Conservation (phyloP, 2,113 vertebrate genomes). For the Leptosomus discolor region DNA sequence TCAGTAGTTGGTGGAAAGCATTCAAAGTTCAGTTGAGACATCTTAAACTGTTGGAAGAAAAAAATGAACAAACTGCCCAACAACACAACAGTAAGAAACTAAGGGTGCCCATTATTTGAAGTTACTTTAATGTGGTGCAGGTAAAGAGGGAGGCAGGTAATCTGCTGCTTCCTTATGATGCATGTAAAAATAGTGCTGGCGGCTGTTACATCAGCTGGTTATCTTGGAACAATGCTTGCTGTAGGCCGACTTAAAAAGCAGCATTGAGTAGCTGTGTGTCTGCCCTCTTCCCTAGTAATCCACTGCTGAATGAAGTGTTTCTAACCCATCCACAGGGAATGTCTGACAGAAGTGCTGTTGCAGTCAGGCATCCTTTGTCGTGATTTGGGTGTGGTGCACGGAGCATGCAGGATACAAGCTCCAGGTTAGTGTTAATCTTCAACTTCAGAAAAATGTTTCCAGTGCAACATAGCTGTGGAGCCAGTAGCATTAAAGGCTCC, state of each 20-base stretch:
- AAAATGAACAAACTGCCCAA: background rate
- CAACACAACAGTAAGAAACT: background rate
- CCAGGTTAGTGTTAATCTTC: background rate
- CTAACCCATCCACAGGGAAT: background rate
- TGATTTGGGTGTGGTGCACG: background rate
- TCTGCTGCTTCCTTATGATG: background rate
- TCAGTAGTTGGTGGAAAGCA: background rate
- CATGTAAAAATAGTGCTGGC: background rate
- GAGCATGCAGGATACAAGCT: background rate
- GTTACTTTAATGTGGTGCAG: no score
- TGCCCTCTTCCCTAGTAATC: background rate
- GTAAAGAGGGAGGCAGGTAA: background rate
- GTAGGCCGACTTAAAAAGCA: background rate
- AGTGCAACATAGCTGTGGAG: rapidly evolving
- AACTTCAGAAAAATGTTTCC: background rate
- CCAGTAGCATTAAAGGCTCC: background rate
- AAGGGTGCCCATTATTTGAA: background rate
- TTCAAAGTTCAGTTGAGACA: background rate
- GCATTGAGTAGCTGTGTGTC: background rate
- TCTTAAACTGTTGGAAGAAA: background rate
- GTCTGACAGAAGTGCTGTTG: background rate
- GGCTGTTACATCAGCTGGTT: background rate
- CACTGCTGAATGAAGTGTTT: background rate
- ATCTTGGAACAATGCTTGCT: background rate
- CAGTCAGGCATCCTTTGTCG: background rate